Percentiles rank a stretch among this genome's conserved stretches.
These are phyloP conservation scores for Bellardia bayeri DNA, from an alignment of 2,888 invertebrate genomes.

Conservation along the genomic window DNA sequence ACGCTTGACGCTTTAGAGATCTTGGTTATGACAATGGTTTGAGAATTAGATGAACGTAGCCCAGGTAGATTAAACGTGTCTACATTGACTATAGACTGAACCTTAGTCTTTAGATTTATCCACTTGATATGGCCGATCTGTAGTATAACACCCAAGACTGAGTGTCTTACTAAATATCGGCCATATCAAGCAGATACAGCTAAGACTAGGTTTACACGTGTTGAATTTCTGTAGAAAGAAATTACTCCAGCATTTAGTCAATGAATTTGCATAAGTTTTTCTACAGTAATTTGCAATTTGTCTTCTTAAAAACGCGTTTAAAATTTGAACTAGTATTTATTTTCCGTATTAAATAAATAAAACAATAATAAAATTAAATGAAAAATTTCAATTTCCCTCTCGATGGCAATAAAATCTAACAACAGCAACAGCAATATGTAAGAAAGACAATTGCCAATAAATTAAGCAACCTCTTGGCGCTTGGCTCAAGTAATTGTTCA, in stretches of 20 bases:
- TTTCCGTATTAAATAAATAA: conserved; percentile 18
- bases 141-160: too few species aligned
- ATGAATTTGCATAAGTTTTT: neutral
- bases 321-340: conserved; percentile 18
- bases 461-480: conserved; percentile 1
- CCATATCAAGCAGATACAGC: too few species aligned
- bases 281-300: neutral
- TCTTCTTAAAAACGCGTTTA: conserved; percentile 4
- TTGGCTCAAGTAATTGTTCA: conserved; percentile 8
- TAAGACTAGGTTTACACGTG: too few species aligned
- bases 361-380: conserved; percentile 19
- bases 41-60: too few species aligned
- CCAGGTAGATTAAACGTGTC: too few species aligned
- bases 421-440: neutral
- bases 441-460: conserved; percentile 18
- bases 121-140: too few species aligned
- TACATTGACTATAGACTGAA: too few species aligned
- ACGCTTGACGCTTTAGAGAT: too few species aligned
- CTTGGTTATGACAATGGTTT: too few species aligned
- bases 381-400: conserved; percentile 37
- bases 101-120: too few species aligned
- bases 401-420: conserved; percentile 22
- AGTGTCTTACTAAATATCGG: too few species aligned
- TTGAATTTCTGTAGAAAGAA: neutral
- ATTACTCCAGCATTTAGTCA: neutral